These are phyloP conservation scores for Cardiocondyla obscurior DNA, from an alignment of 1,140 invertebrate species.

Conservation along the genomic window DNA sequence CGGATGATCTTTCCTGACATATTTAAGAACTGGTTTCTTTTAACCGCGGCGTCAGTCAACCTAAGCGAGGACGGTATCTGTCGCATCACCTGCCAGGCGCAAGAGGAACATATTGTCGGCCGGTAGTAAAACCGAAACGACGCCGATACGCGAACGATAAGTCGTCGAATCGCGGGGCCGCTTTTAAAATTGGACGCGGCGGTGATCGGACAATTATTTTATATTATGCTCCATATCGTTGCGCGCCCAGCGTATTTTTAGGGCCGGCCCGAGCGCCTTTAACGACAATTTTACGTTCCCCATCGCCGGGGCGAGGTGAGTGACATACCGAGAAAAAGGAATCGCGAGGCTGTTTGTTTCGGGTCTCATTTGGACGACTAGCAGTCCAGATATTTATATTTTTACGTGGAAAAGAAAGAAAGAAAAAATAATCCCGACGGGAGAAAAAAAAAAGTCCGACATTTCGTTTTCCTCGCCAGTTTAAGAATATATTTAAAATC, in stretches of 20 bases:
- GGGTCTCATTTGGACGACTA: neutral
- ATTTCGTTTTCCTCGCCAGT: neutral
- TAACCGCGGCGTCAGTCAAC: conserved; percentile 32
- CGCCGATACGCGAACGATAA: conserved; percentile 19
- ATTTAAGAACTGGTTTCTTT: conserved; percentile 63
- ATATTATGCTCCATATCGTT: conserved; percentile 45
- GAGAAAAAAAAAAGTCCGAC: neutral
- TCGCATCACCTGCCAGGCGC: conserved; percentile 43
- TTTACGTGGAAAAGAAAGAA: neutral
- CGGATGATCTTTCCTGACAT: conserved; percentile 52
- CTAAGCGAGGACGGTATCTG: conserved; percentile 26
- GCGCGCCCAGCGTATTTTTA: conserved; percentile 38
- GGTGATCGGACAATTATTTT: conserved; percentile 39
- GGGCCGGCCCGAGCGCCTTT: conserved; percentile 17
- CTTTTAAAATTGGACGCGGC: conserved; percentile 3
- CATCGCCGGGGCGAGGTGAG: conserved; percentile 18
- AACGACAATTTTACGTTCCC: conserved; percentile 33
- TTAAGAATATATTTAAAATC: neutral
- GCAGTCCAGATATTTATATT: neutral
- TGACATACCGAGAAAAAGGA: conserved; percentile 34
- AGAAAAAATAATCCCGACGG: neutral
- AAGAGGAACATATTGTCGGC: conserved; percentile 7
- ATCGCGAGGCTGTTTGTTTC: neutral
- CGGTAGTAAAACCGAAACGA: conserved; percentile 30
- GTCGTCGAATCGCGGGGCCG: conserved; percentile 12